Conservation (phyloP, 1,140 invertebrate genomes). For the Hylyphantes graminicola region DNA sequence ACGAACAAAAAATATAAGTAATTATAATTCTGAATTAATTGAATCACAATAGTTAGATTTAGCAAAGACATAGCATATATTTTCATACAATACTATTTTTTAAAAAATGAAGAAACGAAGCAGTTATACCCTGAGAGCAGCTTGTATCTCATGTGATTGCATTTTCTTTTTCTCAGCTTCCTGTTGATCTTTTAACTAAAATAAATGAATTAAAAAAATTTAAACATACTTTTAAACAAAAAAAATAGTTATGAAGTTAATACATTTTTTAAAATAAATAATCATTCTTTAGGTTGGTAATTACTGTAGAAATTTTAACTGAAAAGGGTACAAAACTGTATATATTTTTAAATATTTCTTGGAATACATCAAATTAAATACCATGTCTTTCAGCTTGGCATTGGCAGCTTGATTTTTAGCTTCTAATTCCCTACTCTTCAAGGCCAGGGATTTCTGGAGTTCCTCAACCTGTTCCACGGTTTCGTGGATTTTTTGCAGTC, state of each 20-base stretch:
- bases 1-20: no score
- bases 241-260: no score
- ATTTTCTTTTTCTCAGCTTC: slow-evolving; percentile 99
- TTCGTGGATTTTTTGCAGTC: slow-evolving; percentile 98
- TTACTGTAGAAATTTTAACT: neutral
- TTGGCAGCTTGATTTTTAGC: slow-evolving; percentile 99
- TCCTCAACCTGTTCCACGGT: slow-evolving; percentile 99
- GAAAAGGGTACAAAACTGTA: neutral
- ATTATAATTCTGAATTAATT: no score
- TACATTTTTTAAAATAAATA: no score
- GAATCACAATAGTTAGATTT: no score
- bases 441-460: slow-evolving; percentile 97
- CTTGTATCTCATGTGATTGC: slow-evolving; percentile 96
- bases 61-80: no score
- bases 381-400: slow-evolving; percentile 98
- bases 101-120: neutral
- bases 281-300: no score
- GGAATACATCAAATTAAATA: slow-evolving; percentile 62
- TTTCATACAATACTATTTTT: neutral
- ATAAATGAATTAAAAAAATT: neutral
- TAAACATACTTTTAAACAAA: no score
- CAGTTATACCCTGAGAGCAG: slow-evolving; percentile 74
- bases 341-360: neutral
- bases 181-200: slow-evolving; percentile 92
- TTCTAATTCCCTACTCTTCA: slow-evolving; percentile 95